Conservation (phyloP, 1,140 invertebrate species). For the Micrasema minimum region DNA sequence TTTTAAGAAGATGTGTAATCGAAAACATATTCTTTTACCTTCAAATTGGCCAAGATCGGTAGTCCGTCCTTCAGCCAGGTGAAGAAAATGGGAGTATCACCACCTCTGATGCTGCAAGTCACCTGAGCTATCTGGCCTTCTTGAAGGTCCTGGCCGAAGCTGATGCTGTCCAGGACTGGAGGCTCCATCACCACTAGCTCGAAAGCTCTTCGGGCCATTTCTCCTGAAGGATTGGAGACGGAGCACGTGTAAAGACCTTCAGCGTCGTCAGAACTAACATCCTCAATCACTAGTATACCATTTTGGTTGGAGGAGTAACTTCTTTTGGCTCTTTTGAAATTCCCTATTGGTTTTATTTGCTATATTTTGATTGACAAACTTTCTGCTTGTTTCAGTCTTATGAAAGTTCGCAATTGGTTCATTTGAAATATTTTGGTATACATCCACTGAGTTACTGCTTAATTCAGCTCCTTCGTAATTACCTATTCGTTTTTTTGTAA, state of each 20-base stretch:
- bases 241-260: constrained; percentile 86
- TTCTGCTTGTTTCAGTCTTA: no score
- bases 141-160: constrained; percentile 73
- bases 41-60: constrained; percentile 73
- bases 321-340: constrained; percentile 55
- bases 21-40: no score
- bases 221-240: constrained; percentile 80
- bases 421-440: no score
- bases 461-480: no score
- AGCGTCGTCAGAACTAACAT: constrained; percentile 74
- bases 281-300: constrained; percentile 75
- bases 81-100: constrained; percentile 89
- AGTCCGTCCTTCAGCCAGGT: constrained; percentile 88
- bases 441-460: no score
- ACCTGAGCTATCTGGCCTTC: constrained; percentile 90
- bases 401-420: no score
- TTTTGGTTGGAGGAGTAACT: constrained; percentile 61
- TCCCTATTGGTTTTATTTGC: no score
- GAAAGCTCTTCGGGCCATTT: constrained; percentile 77
- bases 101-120: constrained; percentile 90
- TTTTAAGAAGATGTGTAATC: no score
- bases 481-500: no score
- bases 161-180: constrained; percentile 72
- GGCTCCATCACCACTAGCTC: constrained; percentile 80
- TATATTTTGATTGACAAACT: no score